A percentile compares a stretch with the other conserved stretches of the same genome.
Conservation (phyloP, 2,888 invertebrate genomes). For the Zonitis immaculata region DNA sequence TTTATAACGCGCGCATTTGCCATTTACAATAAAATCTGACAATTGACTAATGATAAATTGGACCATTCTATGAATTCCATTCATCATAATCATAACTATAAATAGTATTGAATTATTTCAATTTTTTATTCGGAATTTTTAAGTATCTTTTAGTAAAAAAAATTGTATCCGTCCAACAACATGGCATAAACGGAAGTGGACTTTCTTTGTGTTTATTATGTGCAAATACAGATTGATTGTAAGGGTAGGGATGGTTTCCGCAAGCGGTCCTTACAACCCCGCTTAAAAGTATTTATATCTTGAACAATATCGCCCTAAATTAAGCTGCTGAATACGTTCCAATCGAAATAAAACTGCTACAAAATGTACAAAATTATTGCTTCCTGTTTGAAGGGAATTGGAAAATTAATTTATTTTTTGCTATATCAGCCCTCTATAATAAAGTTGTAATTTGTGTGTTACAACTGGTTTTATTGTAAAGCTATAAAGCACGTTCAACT, state of each 20-base stretch:
- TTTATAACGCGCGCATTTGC: conserved; percentile 9
- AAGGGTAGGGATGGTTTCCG: conserved; percentile 20
- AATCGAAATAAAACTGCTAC: conserved; percentile 25
- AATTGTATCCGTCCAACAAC: conserved; percentile 32
- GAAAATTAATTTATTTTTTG: conserved; percentile 20
- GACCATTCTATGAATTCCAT: background rate
- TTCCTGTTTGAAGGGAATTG: conserved; percentile 7
- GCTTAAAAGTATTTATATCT: conserved; percentile 28
- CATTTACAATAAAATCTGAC: background rate
- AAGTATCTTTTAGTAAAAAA: conserved; percentile 30
- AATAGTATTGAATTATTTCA: no score
- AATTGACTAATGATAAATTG: background rate
- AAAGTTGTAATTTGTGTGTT: conserved; percentile 12
- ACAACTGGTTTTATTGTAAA: conserved; percentile 18
- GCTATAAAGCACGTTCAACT: conserved; percentile 16
- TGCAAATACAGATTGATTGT: conserved; percentile 34
- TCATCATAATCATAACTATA: background rate
- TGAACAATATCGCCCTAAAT: conserved; percentile 27
- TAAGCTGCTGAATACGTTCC: conserved; percentile 25
- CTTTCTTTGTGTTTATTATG: conserved; percentile 36
- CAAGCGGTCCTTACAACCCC: conserved; percentile 23
- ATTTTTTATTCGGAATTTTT: background rate
- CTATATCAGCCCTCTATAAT: conserved; percentile 4
- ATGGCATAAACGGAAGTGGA: conserved; percentile 29
- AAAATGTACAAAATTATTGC: conserved; percentile 12